Conservation (phyloP, 2,888 invertebrate species). For the Villa cingulata region DNA sequence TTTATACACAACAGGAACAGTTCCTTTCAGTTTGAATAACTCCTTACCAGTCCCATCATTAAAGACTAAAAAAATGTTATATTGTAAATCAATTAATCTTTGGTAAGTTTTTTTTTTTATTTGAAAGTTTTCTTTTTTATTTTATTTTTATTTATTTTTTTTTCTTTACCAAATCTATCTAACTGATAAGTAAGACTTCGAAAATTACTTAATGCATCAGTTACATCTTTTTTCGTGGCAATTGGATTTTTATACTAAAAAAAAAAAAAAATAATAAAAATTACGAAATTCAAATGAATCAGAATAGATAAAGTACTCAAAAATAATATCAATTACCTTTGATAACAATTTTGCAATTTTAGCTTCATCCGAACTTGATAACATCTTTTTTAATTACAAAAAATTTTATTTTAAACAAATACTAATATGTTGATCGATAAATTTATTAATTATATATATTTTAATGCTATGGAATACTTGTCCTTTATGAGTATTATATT, state of each 20-base stretch:
- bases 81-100: background rate
- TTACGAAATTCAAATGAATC: background rate
- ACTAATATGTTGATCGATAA: too few relatives aligned
- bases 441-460: too few relatives aligned
- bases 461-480: too few relatives aligned
- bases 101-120: conserved; percentile 6
- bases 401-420: background rate
- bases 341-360: conserved; percentile 40
- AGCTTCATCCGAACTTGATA: conserved; percentile 31
- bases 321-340: conserved; percentile 33
- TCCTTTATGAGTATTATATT: too few relatives aligned
- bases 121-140: too few relatives aligned
- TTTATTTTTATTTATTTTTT: too few relatives aligned
- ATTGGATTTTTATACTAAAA: conserved; percentile 58
- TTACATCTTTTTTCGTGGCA: conserved; percentile 51
- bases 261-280: background rate
- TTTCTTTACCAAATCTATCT: conserved; percentile 61
- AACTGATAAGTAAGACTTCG: conserved; percentile 48
- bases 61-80: conserved; percentile 47
- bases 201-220: conserved; percentile 49
- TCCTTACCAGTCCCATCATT: conserved; percentile 75
- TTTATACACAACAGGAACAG: conserved; percentile 85
- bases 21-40: conserved; percentile 74
- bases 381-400: background rate
- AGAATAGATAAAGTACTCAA: background rate